Evolutionary conservation across 1,140 invertebrate genomes (phyloP).

Genomic region (Rhynchophorus ferrugineus): DNA sequence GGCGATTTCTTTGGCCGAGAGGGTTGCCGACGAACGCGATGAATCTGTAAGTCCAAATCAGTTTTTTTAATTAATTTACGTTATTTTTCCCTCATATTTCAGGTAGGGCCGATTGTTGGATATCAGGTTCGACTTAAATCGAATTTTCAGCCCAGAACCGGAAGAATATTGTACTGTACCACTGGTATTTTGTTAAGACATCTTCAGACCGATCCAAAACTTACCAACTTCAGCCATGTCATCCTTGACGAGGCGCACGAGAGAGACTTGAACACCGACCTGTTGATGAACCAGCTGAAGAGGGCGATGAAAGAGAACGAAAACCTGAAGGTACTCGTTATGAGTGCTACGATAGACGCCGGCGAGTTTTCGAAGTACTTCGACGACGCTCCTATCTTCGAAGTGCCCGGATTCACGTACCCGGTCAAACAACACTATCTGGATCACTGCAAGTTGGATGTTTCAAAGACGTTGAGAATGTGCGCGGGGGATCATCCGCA

Average conservation of each 20-base stretch:
- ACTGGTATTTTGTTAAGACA: constrained; percentile 53
- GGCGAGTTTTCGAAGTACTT: constrained; percentile 56
- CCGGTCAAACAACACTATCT: constrained; percentile 53
- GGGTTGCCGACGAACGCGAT: constrained; percentile 59
- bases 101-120: constrained; percentile 62
- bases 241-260: constrained; percentile 76
- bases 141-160: constrained; percentile 44
- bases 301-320: constrained; percentile 43
- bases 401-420: constrained; percentile 44
- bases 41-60: constrained; percentile 42
- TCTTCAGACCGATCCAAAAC: constrained; percentile 45
- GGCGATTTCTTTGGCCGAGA: constrained; percentile 63
- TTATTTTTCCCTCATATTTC: constrained; percentile 42
- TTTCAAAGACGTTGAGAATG: constrained; percentile 30
- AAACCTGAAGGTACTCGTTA: constrained; percentile 52
- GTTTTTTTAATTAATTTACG: background rate
- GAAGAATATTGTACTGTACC: constrained; percentile 59
- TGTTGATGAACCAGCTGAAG: constrained; percentile 50
- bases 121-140: constrained; percentile 53
- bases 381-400: constrained; percentile 34
- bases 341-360: constrained; percentile 64
- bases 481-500: constrained; percentile 22
- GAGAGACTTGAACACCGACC: constrained; percentile 57
- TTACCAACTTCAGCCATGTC: constrained; percentile 55
- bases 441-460: constrained; percentile 33